Evolutionary conservation across 1,140 invertebrate genomes (phyloP), one percentile per base, ranked within the genome.

Genomic region (Drosophila nannoptera): DNA sequence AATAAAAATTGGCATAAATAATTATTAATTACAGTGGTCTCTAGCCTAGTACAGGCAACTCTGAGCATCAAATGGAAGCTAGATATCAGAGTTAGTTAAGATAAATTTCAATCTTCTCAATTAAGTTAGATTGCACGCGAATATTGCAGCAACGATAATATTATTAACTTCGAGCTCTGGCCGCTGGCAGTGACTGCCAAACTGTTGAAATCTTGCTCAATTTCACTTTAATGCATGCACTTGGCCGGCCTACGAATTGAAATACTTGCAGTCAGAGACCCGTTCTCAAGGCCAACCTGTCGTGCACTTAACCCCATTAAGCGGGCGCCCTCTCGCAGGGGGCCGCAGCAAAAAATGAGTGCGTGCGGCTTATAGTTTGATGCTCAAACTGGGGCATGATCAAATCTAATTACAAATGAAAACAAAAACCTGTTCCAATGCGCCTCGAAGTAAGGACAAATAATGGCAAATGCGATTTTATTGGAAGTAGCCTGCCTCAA

Each of bases 321-420:
- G 52, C 74, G 59, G 35, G 42, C 43, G 69, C 70, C 72, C 29
- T 40, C 46, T 36, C 29, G 35, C 31, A 6, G 33, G 48, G 60
- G 32, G 38, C 35, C 40, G 46, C 63, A 65, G 63, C 43, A 48
- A 54, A 81, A 59, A 42, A 14, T 49, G 14, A 73, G 31, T 67
- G 36, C 46, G 62, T 61, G 46, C 60, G 77, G 66, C 70, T 58
- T 48, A 64, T 50, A 52, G 58, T 54, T 55, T 33, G 56, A 33
- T 38, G 65, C 36, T 36, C 32, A 71, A 76, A 73, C 65, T 83
- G 63, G 80, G 69, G 80, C 80, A 80, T 84, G 76, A 73, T 55
- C 62, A 63, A 55, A 67, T 16, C 16, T 7, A 74, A 43, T 0
- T 14, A 40, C 0, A 40, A 64, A 45, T 7, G 5, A 22, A 45